Evolutionary conservation across 2,888 invertebrate species (phyloP).

Genomic region (Thereva nobilitata): DNA sequence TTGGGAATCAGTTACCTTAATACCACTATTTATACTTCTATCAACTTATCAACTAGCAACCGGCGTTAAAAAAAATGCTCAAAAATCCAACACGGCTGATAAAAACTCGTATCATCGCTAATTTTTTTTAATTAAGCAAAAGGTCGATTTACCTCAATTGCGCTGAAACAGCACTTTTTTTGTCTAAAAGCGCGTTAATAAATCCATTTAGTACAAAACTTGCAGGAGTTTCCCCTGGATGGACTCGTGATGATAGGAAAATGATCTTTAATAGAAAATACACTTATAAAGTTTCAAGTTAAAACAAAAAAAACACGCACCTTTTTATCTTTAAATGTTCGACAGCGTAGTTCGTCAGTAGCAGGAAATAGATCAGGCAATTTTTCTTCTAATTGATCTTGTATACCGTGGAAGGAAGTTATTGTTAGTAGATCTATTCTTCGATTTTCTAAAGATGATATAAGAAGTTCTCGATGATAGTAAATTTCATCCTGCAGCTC

Average conservation of each 20-base stretch:
- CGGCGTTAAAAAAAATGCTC: too few species aligned
- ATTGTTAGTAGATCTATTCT: constrained; percentile 83
- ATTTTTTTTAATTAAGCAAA: neutral
- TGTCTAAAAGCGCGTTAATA: constrained; percentile 74
- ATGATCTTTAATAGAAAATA: constrained; percentile 64
- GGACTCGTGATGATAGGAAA: constrained; percentile 85
- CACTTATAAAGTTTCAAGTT: constrained; percentile 17
- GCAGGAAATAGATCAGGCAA: constrained; percentile 77
- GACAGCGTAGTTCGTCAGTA: constrained; percentile 66
- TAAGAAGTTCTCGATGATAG: constrained; percentile 79
- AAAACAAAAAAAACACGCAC: constrained; percentile 54
- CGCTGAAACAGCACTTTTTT: constrained; percentile 75
- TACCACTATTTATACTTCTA: too few species aligned
- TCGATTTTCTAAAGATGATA: constrained; percentile 76
- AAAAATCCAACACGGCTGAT: too few species aligned
- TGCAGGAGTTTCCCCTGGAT: constrained; percentile 90
- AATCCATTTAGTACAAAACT: constrained; percentile 90
- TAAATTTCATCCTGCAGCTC: constrained; percentile 70
- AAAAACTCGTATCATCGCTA: too few species aligned
- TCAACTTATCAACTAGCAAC: too few species aligned
- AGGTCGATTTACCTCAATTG: constrained; percentile 61
- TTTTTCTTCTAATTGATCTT: constrained; percentile 70
- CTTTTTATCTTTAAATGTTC: constrained; percentile 78
- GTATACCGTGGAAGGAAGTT: constrained; percentile 77
- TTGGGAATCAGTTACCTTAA: too few species aligned